These are phyloP conservation scores for Corapipo altera DNA, from an alignment of 2,113 vertebrate genomes.

Conservation along the genomic window DNA sequence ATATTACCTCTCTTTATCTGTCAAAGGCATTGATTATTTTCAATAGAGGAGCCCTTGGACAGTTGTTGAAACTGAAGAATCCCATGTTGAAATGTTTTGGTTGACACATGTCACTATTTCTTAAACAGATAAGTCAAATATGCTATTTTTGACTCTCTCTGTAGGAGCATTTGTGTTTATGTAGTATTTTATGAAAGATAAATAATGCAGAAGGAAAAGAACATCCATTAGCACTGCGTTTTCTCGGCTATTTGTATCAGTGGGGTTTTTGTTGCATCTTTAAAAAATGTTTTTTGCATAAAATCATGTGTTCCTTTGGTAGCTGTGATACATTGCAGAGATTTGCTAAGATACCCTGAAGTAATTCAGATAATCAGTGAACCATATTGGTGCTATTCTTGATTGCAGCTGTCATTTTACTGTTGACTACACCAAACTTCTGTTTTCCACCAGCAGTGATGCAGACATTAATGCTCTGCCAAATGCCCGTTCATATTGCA, in stretches of 20 bases:
- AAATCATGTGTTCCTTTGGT: not conserved
- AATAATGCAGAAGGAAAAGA: constrained; percentile 39
- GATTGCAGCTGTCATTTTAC: not conserved
- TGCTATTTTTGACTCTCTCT: not conserved
- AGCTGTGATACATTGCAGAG: not conserved
- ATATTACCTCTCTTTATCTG: constrained; percentile 56
- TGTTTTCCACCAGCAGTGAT: not conserved
- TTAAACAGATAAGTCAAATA: constrained; percentile 63
- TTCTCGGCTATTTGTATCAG: not conserved
- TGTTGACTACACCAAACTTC: not conserved
- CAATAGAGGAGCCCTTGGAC: constrained; percentile 63
- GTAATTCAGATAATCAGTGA: constrained; percentile 25
- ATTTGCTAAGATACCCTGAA: not conserved
- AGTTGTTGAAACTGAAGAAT: constrained; percentile 59
- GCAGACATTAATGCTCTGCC: not conserved
- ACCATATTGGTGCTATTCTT: not conserved
- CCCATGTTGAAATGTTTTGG: not conserved
- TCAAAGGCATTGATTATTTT: constrained; percentile 76
- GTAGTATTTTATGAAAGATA: constrained; percentile 11
- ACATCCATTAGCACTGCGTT: not conserved
- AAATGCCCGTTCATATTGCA: not conserved
- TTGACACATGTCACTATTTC: constrained; percentile 59
- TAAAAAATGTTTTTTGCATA: not conserved
- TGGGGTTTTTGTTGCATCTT: not conserved
- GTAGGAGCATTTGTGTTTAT: not conserved